Conservation (phyloP, 1,140 invertebrate genomes). For the Halictus rubicundus region DNA sequence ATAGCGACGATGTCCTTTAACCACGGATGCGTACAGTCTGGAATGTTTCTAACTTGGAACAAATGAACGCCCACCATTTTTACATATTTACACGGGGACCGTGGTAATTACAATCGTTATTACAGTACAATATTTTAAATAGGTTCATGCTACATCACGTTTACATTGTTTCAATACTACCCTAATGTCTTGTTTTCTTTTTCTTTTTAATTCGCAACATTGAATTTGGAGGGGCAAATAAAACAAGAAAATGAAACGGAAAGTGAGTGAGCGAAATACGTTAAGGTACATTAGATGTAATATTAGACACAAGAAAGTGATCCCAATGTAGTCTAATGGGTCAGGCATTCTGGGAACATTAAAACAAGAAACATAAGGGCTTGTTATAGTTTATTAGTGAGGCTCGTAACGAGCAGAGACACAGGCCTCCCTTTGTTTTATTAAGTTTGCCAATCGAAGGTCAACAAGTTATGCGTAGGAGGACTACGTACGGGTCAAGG, state of each 20-base stretch:
- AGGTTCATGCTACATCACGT: conserved; percentile 13
- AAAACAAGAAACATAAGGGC: conserved; percentile 52
- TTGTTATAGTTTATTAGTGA: conserved; percentile 44
- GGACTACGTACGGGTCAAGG: conserved; percentile 1
- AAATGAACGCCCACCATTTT: neutral
- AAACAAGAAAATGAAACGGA: neutral
- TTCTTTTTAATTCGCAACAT: neutral
- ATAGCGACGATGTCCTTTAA: neutral
- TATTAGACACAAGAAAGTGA: conserved; percentile 51
- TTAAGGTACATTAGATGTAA: conserved; percentile 40
- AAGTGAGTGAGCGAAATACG: conserved; percentile 1
- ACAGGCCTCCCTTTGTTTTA: conserved; percentile 18
- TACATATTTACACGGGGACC: neutral
- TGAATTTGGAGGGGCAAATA: conserved; percentile 41
- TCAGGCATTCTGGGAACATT: conserved; percentile 62
- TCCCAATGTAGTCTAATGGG: conserved; percentile 43
- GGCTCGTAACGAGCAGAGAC: conserved; percentile 12
- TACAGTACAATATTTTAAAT: conserved; percentile 6
- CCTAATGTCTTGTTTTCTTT: neutral
- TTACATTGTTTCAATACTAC: neutral
- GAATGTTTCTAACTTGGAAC: neutral
- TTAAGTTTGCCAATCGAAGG: conserved; percentile 17
- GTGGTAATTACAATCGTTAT: neutral
- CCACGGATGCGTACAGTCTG: conserved; percentile 2
- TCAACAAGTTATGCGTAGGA: conserved; percentile 12